These are phyloP conservation scores for Leucophenga montana DNA, from an alignment of 2,888 invertebrate species.

Conservation along the genomic window DNA sequence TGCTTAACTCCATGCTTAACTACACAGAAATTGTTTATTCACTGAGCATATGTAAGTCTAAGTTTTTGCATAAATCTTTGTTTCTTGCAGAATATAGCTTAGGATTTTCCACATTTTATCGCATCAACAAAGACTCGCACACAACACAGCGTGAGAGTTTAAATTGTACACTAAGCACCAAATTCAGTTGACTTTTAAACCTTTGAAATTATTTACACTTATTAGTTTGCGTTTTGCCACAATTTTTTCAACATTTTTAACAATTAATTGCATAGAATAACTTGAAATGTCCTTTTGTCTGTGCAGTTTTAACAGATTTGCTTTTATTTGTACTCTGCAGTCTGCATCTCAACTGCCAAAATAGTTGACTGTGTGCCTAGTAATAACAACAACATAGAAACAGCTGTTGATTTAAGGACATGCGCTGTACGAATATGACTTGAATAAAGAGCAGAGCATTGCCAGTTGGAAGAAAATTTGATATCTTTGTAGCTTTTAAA, in stretches of 20 bases:
- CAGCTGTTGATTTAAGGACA: conserved; percentile 52
- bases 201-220: conserved; percentile 5
- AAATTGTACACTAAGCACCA: no score
- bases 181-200: conserved; percentile 40
- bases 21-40: conserved; percentile 15
- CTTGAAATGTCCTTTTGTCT: no score
- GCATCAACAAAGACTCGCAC: no score
- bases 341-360: conserved; percentile 46
- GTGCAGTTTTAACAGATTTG: no score
- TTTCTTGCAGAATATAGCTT: no score
- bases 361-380: conserved; percentile 27
- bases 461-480: conserved; percentile 27
- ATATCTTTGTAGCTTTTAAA: no score
- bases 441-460: conserved; percentile 28
- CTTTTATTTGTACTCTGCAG: not conserved
- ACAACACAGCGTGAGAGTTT: no score
- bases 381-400: conserved; percentile 32
- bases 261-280: not conserved
- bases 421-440: conserved; percentile 45
- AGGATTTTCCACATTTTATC: no score
- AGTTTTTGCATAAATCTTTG: not conserved
- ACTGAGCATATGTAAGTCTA: no score
- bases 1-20: conserved; percentile 6
- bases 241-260: conserved; percentile 9
- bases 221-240: not conserved